Conservation (phyloP, 1,140 invertebrate species). For the Aricia agestis region DNA sequence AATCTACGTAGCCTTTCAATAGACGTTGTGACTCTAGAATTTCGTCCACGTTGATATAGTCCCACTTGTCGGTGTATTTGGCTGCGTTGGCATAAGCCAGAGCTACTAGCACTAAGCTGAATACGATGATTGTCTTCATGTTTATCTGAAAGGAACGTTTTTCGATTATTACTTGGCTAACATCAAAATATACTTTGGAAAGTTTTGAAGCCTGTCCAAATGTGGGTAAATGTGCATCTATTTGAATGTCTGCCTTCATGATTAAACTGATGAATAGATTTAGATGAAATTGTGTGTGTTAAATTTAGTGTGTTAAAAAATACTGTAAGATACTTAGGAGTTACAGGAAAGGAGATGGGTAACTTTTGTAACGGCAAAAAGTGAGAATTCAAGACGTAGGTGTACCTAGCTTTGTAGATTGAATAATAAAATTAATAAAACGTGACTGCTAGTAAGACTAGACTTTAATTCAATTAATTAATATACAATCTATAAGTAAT, state of each 20-base stretch:
- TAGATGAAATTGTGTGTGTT: no score
- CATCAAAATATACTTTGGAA: no score
- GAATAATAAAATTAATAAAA: neutral
- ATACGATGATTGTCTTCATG: conserved; percentile 55
- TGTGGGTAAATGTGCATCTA: no score
- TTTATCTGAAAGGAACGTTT: conserved; percentile 39
- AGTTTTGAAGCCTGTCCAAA: no score
- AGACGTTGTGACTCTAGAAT: conserved; percentile 83
- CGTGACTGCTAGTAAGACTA: neutral
- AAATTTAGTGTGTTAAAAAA: no score
- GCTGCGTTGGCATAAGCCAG: conserved; percentile 59
- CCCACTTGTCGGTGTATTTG: conserved; percentile 85
- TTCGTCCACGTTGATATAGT: conserved; percentile 84
- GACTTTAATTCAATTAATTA: neutral
- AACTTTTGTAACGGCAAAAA: no score
- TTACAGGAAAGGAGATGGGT: no score
- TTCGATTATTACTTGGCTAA: conserved; percentile 6
- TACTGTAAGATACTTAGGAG: no score
- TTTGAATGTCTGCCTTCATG: no score
- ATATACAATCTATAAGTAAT: neutral
- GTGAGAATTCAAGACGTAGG: no score
- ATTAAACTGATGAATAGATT: no score
- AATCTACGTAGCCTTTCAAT: conserved; percentile 83
- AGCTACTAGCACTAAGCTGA: conserved; percentile 45
- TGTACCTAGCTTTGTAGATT: neutral